Evolutionary conservation across 2,113 vertebrate species (phyloP).

Genomic region (Podilymbus podiceps): DNA sequence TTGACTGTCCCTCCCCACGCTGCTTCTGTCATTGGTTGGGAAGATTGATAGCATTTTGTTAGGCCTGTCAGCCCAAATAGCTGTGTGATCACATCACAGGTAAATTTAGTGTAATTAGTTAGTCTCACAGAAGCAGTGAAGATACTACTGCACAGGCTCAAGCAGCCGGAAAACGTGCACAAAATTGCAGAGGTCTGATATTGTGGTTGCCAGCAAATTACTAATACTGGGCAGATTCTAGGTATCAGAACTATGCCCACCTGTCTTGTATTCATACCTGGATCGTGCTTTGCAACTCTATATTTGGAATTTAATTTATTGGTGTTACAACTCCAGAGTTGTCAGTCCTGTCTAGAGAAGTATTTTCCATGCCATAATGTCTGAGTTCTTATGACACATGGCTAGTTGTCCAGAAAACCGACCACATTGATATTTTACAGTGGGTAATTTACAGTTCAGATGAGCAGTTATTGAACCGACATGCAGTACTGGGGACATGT

Average conservation of each 20-base stretch:
- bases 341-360: background rate
- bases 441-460: background rate
- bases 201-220: background rate
- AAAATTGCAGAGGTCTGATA: background rate
- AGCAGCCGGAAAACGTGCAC: background rate
- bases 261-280: background rate
- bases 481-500: background rate
- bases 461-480: background rate
- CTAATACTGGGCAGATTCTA: background rate
- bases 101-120: conserved; percentile 9
- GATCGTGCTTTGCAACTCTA: background rate
- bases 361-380: background rate
- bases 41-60: background rate
- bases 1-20: background rate
- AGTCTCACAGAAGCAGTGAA: background rate
- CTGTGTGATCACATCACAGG: background rate
- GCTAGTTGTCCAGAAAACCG: background rate
- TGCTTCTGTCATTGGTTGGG: background rate
- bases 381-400: background rate
- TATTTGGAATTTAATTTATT: background rate
- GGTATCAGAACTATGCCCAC: background rate
- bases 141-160: background rate
- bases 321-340: background rate
- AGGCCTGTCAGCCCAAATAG: background rate
- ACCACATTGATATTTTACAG: background rate